Percentiles rank a stretch among this genome's conserved stretches.
These are phyloP conservation scores for Pionites leucogaster DNA, from an alignment of 2,113 vertebrate species.

Conservation along the genomic window DNA sequence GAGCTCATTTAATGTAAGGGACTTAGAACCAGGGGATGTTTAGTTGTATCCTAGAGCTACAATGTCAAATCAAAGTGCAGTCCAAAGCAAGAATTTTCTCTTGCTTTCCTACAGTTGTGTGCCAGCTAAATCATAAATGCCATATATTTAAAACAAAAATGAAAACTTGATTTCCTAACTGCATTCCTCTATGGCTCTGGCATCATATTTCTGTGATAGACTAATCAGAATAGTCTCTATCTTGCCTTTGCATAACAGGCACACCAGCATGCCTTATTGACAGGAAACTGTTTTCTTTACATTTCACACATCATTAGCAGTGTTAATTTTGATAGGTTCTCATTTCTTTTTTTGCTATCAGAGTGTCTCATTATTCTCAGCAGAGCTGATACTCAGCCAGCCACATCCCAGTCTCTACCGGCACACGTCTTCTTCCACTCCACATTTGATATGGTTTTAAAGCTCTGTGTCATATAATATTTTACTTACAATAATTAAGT, in stretches of 20 bases:
- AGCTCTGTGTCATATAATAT: background rate
- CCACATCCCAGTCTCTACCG: background rate
- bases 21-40: background rate
- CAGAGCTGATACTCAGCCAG: background rate
- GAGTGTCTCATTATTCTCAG: background rate
- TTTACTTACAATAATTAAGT: background rate
- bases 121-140: background rate
- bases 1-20: background rate
- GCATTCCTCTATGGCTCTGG: background rate
- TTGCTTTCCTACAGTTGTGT: background rate
- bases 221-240: background rate
- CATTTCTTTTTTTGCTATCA: background rate
- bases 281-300: background rate
- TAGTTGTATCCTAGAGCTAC: background rate
- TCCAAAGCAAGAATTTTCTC: background rate
- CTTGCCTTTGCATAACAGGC: background rate
- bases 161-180: background rate
- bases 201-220: background rate
- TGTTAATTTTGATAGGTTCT: background rate
- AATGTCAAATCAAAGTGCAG: background rate
- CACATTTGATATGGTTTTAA: background rate
- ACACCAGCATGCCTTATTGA: background rate
- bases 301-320: background rate
- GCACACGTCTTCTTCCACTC: background rate
- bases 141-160: background rate